phyloP scores from a whole-genome alignment of 2,797 vertebrate species.

The Enteromius fasciolatus region DNA sequence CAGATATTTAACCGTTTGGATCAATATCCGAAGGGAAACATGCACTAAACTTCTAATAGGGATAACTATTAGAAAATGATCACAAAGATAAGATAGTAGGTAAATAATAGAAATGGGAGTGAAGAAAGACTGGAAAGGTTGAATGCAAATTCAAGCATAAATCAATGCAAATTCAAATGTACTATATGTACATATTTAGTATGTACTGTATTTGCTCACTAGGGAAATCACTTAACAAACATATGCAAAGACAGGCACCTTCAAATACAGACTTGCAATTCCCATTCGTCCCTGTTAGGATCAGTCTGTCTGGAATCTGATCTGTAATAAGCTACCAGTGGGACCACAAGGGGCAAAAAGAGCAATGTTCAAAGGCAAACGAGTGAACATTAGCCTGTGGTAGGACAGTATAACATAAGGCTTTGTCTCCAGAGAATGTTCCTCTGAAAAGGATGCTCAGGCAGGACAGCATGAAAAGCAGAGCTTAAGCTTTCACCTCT shows the following conservation, averaged over 20 bases:
- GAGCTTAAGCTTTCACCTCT: slow-evolving; percentile 46
- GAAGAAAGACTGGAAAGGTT: neutral
- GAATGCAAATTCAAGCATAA: neutral
- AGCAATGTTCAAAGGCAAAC: slow-evolving; percentile 15
- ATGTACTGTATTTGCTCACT: neutral
- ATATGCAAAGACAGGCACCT: slow-evolving; percentile 29
- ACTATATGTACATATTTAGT: neutral
- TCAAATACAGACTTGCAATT: slow-evolving; percentile 30
- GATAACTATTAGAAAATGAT: neutral
- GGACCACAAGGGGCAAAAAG: slow-evolving; percentile 9
- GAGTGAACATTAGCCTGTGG: slow-evolving; percentile 9
- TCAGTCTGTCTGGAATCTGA: slow-evolving; percentile 34
- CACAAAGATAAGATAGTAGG: neutral
- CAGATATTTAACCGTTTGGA: neutral
- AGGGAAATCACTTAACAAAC: neutral
- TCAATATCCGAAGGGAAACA: neutral
- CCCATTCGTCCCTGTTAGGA: slow-evolving; percentile 17
- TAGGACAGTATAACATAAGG: slow-evolving; percentile 37
- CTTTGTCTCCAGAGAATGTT: neutral
- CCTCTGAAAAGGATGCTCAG: neutral
- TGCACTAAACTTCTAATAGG: neutral
- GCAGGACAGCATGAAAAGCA: neutral
- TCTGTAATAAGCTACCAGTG: slow-evolving; percentile 39
- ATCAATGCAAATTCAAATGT: neutral
- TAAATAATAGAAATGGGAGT: neutral